Evolutionary conservation across 2,113 vertebrate genomes (phyloP).

Genomic region (Pangasianodon hypophthalmus): DNA sequence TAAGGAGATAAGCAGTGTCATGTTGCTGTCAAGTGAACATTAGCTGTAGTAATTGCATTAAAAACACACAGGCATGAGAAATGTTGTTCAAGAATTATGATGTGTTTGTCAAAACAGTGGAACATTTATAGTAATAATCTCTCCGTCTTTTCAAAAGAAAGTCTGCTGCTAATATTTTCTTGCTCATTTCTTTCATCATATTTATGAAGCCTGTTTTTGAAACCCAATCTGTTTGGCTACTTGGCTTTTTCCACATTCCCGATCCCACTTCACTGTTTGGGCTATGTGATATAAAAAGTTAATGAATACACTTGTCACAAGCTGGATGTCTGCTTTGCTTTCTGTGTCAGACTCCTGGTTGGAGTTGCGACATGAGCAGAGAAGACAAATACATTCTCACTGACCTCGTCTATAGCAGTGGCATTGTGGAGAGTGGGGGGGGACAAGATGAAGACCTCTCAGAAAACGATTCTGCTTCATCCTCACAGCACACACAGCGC

Average conservation of each 20-base stretch:
- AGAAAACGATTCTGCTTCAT: neutral
- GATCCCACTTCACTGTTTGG: neutral
- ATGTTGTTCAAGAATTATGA: neutral
- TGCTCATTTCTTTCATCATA: neutral
- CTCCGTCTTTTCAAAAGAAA: neutral
- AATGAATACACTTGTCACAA: neutral
- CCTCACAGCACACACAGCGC: constrained; percentile 32
- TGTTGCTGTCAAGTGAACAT: constrained; percentile 17
- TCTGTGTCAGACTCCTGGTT: neutral
- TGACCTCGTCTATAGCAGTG: neutral
- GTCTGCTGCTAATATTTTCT: constrained; percentile 8
- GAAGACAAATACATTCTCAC: neutral
- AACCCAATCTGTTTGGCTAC: neutral
- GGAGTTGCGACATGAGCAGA: neutral
- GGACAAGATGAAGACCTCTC: neutral
- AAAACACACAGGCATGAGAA: neutral
- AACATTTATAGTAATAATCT: neutral
- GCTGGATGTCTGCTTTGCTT: neutral
- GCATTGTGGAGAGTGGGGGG: neutral
- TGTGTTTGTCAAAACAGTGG: constrained; percentile 13
- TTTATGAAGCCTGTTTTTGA: neutral
- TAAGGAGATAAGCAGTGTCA: neutral
- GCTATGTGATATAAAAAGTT: neutral
- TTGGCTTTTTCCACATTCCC: neutral
- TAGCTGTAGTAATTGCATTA: constrained; percentile 7